Conservation (phyloP, 2,797 vertebrate genomes). For the Vespertilio murinus region DNA sequence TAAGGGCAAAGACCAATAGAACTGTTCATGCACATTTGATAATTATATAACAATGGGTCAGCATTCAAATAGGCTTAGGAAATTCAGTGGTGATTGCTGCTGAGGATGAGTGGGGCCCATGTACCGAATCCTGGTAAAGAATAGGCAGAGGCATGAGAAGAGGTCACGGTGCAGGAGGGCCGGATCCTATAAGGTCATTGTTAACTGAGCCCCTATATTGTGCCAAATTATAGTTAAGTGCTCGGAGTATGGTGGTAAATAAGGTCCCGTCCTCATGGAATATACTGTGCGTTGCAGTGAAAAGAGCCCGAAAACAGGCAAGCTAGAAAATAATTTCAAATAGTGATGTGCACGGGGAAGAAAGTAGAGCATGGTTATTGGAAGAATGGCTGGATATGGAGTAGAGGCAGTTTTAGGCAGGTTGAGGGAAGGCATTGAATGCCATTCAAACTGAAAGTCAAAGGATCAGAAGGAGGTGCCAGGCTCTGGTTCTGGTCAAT, state of each 20-base stretch:
- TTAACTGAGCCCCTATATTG: background rate
- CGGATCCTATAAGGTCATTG: background rate
- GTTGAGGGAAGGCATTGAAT: background rate
- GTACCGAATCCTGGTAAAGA: background rate
- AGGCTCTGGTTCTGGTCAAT: background rate
- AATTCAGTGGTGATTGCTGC: background rate
- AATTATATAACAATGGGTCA: conserved; percentile 64
- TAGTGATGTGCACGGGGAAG: background rate
- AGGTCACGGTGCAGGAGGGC: background rate
- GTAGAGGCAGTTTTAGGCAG: background rate
- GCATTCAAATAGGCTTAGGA: background rate
- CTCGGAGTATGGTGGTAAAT: background rate
- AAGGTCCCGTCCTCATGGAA: background rate
- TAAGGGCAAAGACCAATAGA: conserved; percentile 59
- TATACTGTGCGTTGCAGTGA: background rate
- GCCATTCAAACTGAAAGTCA: background rate
- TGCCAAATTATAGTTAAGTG: background rate
- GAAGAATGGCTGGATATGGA: background rate
- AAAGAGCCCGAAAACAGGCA: background rate
- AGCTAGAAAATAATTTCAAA: background rate
- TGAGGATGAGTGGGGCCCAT: background rate
- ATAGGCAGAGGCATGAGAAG: background rate
- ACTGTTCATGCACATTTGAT: conserved; percentile 50
- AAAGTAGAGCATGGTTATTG: background rate
- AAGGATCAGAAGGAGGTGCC: background rate